Conservation (phyloP, 2,797 vertebrate genomes). For the Ctenochaetus hawaiiensis region DNA sequence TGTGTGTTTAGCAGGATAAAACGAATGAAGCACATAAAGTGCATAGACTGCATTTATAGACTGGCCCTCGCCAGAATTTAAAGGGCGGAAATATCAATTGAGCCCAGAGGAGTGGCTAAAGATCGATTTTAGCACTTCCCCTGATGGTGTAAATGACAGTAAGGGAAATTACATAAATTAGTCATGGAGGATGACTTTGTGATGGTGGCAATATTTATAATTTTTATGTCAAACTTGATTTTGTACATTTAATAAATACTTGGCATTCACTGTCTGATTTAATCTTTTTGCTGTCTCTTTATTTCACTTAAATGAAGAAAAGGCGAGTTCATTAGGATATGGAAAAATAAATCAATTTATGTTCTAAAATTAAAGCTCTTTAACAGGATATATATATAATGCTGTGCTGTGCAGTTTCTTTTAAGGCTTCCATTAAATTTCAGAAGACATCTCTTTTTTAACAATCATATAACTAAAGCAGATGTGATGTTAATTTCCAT, state of each 20-base stretch:
- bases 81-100: slow-evolving; percentile 71
- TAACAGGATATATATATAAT: slow-evolving; percentile 42
- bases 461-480: neutral
- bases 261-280: slow-evolving; percentile 46
- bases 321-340: slow-evolving; percentile 56
- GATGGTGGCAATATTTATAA: slow-evolving; percentile 70
- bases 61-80: slow-evolving; percentile 59
- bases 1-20: slow-evolving; percentile 79
- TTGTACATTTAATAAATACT: slow-evolving; percentile 60
- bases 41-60: slow-evolving; percentile 74
- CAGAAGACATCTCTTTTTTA: slow-evolving; percentile 9
- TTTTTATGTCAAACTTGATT: slow-evolving; percentile 66
- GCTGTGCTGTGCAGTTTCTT: slow-evolving; percentile 54
- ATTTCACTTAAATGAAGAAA: slow-evolving; percentile 66
- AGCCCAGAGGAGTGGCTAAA: slow-evolving; percentile 46
- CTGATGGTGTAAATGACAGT: slow-evolving; percentile 64
- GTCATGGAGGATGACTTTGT: slow-evolving; percentile 62
- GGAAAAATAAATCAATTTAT: slow-evolving; percentile 69
- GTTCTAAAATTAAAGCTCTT: slow-evolving; percentile 56
- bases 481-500: slow-evolving; percentile 15
- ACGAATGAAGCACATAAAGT: slow-evolving; percentile 70
- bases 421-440: slow-evolving; percentile 38
- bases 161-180: slow-evolving; percentile 70
- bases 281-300: slow-evolving; percentile 31
- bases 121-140: slow-evolving; percentile 64